Percentiles rank a stretch among this genome's conserved stretches.
Evolutionary conservation across 1,140 invertebrate genomes (phyloP).

Genomic region (Cyrtorhinus lividipennis): DNA sequence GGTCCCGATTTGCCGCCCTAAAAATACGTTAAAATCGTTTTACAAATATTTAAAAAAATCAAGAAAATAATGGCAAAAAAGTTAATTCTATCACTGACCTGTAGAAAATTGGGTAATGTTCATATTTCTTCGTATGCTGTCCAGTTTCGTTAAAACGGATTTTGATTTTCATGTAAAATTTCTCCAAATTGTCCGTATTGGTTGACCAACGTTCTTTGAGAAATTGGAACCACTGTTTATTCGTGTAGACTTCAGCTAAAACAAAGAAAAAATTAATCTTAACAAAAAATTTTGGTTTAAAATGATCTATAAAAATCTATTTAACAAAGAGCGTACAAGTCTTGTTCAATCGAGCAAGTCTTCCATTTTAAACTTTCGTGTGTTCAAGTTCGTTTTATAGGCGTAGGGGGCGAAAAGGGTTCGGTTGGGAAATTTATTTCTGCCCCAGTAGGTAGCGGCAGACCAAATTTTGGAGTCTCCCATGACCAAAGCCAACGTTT

Average conservation of each 20-base stretch:
- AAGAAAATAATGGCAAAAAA: neutral
- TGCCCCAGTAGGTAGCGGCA: conserved; percentile 85
- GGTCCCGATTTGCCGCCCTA: conserved; percentile 64
- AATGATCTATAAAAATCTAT: too few relatives aligned
- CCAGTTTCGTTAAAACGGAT: conserved; percentile 79
- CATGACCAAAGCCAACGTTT: conserved; percentile 77
- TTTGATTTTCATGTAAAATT: conserved; percentile 83
- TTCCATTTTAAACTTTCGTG: conserved; percentile 71
- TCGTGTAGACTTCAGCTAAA: conserved; percentile 61
- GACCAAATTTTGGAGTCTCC: conserved; percentile 84
- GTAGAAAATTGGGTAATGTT: conserved; percentile 81
- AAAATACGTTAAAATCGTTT: conserved; percentile 23
- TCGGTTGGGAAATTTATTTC: conserved; percentile 86
- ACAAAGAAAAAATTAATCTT: conserved; percentile 17
- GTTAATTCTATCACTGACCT: conserved; percentile 35
- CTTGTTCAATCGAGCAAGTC: conserved; percentile 68
- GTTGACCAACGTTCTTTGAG: conserved; percentile 86
- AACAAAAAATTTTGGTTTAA: too few relatives aligned
- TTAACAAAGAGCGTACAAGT: conserved; percentile 42
- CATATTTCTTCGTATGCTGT: conserved; percentile 64
- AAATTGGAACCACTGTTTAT: conserved; percentile 71
- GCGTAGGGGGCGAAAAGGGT: conserved; percentile 90
- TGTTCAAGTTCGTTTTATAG: conserved; percentile 70
- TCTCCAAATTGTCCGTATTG: conserved; percentile 82
- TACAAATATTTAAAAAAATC: neutral